A percentile compares a stretch with the other conserved stretches of the same genome.
Conservation (phyloP, 2,113 vertebrate genomes). For the Baryphthengus martii region DNA sequence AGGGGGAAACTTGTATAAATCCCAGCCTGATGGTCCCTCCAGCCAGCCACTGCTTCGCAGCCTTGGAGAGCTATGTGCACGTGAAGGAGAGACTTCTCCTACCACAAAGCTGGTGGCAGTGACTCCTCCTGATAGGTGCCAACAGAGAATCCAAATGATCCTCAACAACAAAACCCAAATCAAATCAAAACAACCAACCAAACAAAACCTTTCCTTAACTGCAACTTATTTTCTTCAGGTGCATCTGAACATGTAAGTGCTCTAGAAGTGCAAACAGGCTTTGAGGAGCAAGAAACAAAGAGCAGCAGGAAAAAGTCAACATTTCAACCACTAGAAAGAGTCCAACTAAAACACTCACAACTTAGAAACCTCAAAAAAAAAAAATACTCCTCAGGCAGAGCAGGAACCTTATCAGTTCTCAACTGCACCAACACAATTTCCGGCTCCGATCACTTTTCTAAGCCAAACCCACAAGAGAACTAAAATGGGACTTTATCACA, state of each 20-base stretch:
- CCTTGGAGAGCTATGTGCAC: accelerated
- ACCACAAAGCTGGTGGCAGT: neutral
- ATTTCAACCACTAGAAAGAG: neutral
- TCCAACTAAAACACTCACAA: neutral
- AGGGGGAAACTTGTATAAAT: neutral
- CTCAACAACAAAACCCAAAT: neutral
- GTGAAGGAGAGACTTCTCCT: neutral
- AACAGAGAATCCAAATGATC: neutral
- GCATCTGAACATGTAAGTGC: neutral
- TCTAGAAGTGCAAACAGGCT: neutral
- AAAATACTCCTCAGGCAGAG: neutral
- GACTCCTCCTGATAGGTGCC: neutral
- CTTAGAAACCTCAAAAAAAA: neutral
- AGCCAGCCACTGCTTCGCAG: neutral
- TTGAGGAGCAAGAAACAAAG: neutral
- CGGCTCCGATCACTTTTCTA: neutral
- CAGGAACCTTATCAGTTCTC: conserved; percentile 2
- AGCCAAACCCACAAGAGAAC: neutral
- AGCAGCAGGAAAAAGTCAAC: neutral
- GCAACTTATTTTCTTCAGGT: neutral
- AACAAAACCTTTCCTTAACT: neutral
- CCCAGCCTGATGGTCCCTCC: neutral
- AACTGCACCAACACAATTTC: neutral
- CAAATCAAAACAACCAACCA: neutral
- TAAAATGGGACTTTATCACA: neutral